These are phyloP conservation scores for Pogonophryne albipinna DNA, from an alignment of 2,797 vertebrate species.

Conservation along the genomic window DNA sequence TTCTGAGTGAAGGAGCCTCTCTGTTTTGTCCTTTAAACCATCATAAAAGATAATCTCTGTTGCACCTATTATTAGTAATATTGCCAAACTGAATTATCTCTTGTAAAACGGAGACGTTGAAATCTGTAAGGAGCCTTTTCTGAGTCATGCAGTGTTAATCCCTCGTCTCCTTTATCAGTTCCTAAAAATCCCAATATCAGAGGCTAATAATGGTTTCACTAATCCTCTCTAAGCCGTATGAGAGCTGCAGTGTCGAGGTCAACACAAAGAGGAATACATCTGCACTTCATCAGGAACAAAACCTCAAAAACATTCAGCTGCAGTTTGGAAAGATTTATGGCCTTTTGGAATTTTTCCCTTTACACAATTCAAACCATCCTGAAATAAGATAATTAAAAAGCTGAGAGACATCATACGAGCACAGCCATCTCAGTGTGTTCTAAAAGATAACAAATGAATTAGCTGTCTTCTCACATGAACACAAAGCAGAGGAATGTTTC, in stretches of 20 bases:
- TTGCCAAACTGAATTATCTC: not conserved
- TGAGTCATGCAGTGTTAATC: slow-evolving; percentile 31
- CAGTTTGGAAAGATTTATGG: not conserved
- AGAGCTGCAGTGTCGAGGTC: slow-evolving; percentile 48
- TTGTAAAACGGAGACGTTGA: not conserved
- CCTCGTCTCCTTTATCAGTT: slow-evolving; percentile 3
- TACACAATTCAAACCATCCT: too few species aligned
- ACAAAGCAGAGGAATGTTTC: not conserved
- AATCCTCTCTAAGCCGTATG: slow-evolving; percentile 50
- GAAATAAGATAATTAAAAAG: not conserved
- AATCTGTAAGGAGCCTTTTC: slow-evolving; percentile 2
- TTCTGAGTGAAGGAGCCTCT: too few species aligned
- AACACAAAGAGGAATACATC: slow-evolving; percentile 16
- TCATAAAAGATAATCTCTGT: not conserved
- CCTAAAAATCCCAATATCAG: slow-evolving; percentile 41
- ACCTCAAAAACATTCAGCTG: slow-evolving; percentile 1
- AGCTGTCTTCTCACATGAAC: not conserved
- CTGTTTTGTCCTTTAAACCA: too few species aligned
- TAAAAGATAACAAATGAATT: not conserved
- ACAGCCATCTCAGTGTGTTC: not conserved
- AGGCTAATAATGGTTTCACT: slow-evolving; percentile 56
- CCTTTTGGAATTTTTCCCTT: too few species aligned
- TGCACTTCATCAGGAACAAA: slow-evolving; percentile 29
- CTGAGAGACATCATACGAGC: not conserved
- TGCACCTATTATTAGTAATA: not conserved